Percentiles rank a stretch among this genome's conserved stretches.
These are phyloP conservation scores for Thalassophryne amazonica DNA, from an alignment of 2,797 vertebrate genomes.

Conservation along the genomic window DNA sequence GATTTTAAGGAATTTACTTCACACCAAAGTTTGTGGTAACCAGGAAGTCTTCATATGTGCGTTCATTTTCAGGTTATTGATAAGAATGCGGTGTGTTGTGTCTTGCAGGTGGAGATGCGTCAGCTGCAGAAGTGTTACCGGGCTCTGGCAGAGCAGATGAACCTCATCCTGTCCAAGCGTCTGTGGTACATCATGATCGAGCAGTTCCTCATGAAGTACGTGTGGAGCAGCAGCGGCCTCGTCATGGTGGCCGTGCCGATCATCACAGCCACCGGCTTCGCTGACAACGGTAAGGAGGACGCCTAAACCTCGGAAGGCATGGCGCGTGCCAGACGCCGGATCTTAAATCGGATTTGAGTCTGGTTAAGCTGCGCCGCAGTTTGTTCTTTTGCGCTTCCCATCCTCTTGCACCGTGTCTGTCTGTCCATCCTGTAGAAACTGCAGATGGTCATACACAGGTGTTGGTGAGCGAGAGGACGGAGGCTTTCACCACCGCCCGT, in stretches of 20 bases:
- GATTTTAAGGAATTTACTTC: too few species aligned
- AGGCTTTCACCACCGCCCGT: constrained; percentile 95
- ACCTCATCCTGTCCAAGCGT: constrained; percentile 95
- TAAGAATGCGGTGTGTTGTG: background rate
- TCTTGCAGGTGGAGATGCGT: constrained; percentile 91
- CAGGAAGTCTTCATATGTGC: too few species aligned
- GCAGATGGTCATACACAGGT: constrained; percentile 89
- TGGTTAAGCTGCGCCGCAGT: too few species aligned
- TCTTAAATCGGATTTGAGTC: too few species aligned
- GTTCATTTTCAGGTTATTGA: too few species aligned
- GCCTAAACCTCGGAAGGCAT: too few species aligned
- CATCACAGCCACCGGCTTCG: constrained; percentile 95
- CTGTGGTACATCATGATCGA: constrained; percentile 99
- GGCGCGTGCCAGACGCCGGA: too few species aligned
- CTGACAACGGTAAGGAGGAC: constrained; percentile 87
- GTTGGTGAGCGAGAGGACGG: constrained; percentile 96
- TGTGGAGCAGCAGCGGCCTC: constrained; percentile 94
- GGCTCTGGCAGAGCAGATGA: constrained; percentile 92
- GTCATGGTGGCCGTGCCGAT: constrained; percentile 98
- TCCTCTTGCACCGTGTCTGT: background rate
- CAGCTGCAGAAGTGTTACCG: constrained; percentile 96
- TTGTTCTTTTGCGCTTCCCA: background rate
- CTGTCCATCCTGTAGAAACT: constrained; percentile 71
- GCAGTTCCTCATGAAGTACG: constrained; percentile 99
- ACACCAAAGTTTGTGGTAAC: too few species aligned